Evolutionary conservation across 2,888 invertebrate species (phyloP).

Genomic region (Drosophila aldrichi): DNA sequence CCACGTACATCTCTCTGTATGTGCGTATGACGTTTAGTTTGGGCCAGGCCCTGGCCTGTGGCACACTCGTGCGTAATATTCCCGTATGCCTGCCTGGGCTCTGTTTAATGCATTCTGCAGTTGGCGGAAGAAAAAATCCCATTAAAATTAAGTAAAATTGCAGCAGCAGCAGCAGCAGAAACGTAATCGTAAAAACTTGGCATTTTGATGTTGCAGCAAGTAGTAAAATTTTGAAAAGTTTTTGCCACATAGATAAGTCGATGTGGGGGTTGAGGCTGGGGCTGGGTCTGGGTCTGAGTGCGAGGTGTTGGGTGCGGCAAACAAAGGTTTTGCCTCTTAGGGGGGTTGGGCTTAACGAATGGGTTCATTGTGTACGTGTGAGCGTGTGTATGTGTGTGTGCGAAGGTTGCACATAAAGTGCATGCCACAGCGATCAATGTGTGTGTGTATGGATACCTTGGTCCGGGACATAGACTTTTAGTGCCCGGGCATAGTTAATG

Average conservation of each 20-base stretch:
- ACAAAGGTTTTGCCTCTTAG: constrained; percentile 65
- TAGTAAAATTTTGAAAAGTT: constrained; percentile 77
- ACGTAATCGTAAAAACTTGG: constrained; percentile 78
- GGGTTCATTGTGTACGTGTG: constrained; percentile 32
- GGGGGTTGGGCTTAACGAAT: constrained; percentile 35
- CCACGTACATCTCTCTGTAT: constrained; percentile 4
- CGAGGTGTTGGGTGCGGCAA: constrained; percentile 42
- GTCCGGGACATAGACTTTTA: constrained; percentile 59
- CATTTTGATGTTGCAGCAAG: constrained; percentile 78
- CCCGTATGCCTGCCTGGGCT: constrained; percentile 58
- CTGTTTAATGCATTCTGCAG: constrained; percentile 77
- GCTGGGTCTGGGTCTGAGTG: background rate
- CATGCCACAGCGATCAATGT: constrained; percentile 43
- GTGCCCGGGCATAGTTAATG: constrained; percentile 56
- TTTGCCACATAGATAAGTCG: constrained; percentile 73
- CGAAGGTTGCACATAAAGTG: constrained; percentile 73
- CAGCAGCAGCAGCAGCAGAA: constrained; percentile 51
- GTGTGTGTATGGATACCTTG: constrained; percentile 40
- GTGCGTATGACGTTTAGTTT: constrained; percentile 12
- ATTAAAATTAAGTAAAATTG: constrained; percentile 84
- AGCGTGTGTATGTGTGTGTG: constrained; percentile 8
- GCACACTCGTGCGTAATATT: constrained; percentile 69
- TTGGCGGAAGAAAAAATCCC: constrained; percentile 77
- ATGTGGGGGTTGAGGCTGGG: background rate
- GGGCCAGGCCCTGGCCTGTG: constrained; percentile 13